Percentiles rank a stretch among this genome's conserved stretches.
Evolutionary conservation across 2,113 vertebrate species (phyloP).

Genomic region (Centropristis striata): DNA sequence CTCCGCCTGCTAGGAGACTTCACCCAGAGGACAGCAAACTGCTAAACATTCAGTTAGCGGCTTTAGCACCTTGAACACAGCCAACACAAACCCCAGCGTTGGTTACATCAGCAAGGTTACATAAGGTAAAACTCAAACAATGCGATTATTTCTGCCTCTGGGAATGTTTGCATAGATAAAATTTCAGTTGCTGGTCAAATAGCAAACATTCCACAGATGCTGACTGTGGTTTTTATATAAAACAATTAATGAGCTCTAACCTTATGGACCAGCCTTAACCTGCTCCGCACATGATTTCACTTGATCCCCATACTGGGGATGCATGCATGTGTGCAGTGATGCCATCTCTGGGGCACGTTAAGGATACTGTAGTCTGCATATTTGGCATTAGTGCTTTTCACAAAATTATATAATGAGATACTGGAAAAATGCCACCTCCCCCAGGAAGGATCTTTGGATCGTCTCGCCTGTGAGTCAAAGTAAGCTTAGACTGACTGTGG

Average conservation of each 20-base stretch:
- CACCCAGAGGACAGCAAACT: too few relatives aligned
- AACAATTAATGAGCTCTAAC: background rate
- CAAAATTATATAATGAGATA: background rate
- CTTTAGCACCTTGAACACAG: too few relatives aligned
- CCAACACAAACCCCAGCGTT: too few relatives aligned
- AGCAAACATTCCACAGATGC: conserved; percentile 7
- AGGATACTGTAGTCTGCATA: background rate
- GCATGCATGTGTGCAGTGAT: background rate
- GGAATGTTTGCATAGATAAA: conserved; percentile 22
- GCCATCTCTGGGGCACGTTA: background rate
- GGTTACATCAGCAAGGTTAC: too few relatives aligned
- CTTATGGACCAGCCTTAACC: background rate
- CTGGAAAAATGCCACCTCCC: conserved; percentile 26
- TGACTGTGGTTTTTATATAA: background rate
- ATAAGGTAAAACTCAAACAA: background rate
- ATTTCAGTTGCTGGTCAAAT: conserved; percentile 8
- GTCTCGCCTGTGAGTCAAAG: conserved; percentile 29
- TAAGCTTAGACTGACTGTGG: background rate
- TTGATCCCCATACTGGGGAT: background rate
- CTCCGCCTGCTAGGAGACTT: too few relatives aligned
- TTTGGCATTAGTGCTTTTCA: background rate
- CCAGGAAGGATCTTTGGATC: background rate
- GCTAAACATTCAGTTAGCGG: too few relatives aligned
- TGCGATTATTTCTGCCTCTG: background rate
- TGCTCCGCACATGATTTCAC: background rate